Conservation (phyloP, 2,797 vertebrate species). For the Malurus splendens region DNA sequence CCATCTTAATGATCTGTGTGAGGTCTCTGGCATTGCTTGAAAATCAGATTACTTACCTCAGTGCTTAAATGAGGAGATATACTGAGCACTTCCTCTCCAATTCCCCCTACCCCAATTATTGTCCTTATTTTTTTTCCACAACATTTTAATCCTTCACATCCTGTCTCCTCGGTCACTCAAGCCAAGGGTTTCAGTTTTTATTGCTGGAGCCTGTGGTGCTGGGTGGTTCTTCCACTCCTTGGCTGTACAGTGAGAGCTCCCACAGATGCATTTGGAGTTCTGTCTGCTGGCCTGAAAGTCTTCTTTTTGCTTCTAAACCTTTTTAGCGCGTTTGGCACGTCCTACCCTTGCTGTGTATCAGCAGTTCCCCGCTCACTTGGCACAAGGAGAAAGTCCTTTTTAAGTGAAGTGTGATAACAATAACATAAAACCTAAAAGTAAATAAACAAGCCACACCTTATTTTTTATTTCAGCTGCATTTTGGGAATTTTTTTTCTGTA, state of each 20-base stretch:
- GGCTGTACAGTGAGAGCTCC: neutral
- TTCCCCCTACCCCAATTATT: neutral
- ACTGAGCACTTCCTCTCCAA: neutral
- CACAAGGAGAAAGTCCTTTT: neutral
- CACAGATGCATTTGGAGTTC: neutral
- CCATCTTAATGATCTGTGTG: constrained; percentile 59
- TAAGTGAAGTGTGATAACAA: neutral
- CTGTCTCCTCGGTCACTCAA: neutral
- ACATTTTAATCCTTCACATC: neutral
- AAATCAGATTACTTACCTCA: constrained; percentile 43
- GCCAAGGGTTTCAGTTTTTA: neutral
- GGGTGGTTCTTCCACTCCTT: neutral
- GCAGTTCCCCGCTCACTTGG: neutral
- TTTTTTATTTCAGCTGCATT: neutral
- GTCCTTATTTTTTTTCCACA: neutral
- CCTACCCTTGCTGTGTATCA: neutral
- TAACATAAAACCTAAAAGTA: neutral
- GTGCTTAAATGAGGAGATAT: neutral
- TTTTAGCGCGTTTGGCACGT: neutral
- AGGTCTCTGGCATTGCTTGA: constrained; percentile 44
- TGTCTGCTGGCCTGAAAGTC: neutral
- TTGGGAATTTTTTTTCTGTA: neutral
- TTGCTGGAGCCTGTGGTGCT: neutral
- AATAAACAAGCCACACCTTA: neutral
- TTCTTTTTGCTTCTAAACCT: neutral